Evolutionary conservation across 1,140 invertebrate genomes (phyloP).

Genomic region (Papilio aristodemus): DNA sequence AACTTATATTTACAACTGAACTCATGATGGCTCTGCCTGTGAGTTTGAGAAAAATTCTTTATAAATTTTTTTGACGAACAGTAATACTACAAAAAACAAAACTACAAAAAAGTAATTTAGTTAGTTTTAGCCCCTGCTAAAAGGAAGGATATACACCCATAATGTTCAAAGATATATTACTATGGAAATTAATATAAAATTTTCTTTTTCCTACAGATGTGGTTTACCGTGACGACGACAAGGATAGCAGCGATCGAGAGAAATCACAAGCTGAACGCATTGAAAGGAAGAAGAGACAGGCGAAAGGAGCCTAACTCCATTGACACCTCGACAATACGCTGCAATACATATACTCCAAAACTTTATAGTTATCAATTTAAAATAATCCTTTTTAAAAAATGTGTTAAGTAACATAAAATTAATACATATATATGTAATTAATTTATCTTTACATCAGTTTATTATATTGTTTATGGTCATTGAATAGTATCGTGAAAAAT

Average conservation of each 20-base stretch:
- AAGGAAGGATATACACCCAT: no score
- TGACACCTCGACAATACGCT: constrained; percentile 3
- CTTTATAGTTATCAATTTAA: not conserved
- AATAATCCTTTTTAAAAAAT: not conserved
- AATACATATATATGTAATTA: no score
- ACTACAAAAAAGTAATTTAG: no score
- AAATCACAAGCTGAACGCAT: constrained; percentile 43
- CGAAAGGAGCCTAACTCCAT: constrained; percentile 36
- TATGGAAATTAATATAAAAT: not conserved
- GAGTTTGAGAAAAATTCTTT: no score
- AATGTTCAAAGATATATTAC: not conserved
- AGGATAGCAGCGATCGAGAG: constrained; percentile 55
- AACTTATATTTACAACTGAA: no score
- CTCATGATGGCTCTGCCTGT: no score
- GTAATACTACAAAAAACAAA: no score
- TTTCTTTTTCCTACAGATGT: constrained; percentile 47
- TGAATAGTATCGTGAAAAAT: no score
- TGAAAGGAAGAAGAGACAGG: constrained; percentile 56
- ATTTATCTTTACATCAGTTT: no score
- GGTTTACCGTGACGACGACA: constrained; percentile 42
- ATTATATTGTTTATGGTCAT: no score
- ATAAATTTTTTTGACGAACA: no score
- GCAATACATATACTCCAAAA: constrained; percentile 16
- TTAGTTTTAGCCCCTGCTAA: no score
- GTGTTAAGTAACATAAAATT: not conserved